A percentile compares a stretch with the other conserved stretches of the same genome.
Conservation (phyloP, 2,888 invertebrate genomes). For the Lepeophtheirus nordmannii region DNA sequence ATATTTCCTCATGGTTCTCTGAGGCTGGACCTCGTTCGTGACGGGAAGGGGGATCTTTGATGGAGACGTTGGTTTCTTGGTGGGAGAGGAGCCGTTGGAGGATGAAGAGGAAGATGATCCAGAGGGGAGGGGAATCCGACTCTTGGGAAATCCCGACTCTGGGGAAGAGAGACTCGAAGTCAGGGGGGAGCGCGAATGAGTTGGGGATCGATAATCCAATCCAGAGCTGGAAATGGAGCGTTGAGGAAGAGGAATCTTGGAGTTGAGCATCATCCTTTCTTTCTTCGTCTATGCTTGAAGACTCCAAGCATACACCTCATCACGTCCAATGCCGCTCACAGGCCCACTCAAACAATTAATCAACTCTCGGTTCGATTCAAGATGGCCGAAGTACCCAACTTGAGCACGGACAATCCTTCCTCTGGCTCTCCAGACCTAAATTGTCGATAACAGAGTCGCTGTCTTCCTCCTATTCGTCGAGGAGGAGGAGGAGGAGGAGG, state of each 20-base stretch:
- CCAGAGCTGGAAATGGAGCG: not conserved
- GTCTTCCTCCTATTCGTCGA: too few relatives aligned
- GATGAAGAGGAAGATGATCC: not conserved
- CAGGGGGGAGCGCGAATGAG: not conserved
- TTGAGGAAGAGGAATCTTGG: not conserved
- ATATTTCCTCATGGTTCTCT: slow-evolving; percentile 39
- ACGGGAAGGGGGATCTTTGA: slow-evolving; percentile 10
- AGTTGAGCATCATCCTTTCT: slow-evolving; percentile 2
- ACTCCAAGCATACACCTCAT: not conserved
- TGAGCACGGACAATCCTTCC: too few relatives aligned
- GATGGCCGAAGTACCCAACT: too few relatives aligned
- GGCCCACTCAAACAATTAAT: not conserved
- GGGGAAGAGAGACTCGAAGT: not conserved
- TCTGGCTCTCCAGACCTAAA: too few relatives aligned
- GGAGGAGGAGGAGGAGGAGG: too few relatives aligned
- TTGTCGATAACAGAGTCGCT: too few relatives aligned
- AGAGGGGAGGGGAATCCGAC: not conserved
- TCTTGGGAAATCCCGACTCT: not conserved
- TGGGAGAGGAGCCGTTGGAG: not conserved
- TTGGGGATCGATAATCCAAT: not conserved
- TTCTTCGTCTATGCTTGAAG: not conserved
- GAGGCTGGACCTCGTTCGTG: not conserved
- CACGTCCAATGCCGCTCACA: not conserved
- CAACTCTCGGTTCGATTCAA: too few relatives aligned
- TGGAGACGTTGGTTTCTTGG: not conserved